Percentiles rank a stretch among this genome's conserved stretches.
These are phyloP conservation scores for Psix sp. DNA, from an alignment of 1,140 invertebrate species.

Conservation along the genomic window DNA sequence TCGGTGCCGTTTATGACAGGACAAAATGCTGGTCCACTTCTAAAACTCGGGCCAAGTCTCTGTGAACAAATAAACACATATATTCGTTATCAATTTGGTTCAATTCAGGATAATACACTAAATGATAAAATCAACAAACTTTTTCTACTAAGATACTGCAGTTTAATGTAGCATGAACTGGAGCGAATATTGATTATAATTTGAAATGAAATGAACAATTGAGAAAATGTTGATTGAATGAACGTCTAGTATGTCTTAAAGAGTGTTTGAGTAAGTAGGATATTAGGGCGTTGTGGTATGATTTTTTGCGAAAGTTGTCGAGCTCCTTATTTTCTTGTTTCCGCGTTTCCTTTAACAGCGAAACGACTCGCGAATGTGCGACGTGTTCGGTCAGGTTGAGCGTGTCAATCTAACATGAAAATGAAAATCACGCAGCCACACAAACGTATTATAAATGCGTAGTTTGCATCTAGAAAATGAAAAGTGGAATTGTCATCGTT, in stretches of 20 bases:
- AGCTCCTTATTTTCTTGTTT: slow-evolving; percentile 18
- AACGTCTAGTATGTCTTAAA: too few species aligned
- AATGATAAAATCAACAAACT: too few species aligned
- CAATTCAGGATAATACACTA: too few species aligned
- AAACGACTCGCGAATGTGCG: slow-evolving; percentile 27
- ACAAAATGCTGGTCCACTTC: slow-evolving; percentile 94
- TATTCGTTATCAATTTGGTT: slow-evolving; percentile 13
- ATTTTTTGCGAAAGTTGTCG: slow-evolving; percentile 37
- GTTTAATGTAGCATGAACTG: too few species aligned
- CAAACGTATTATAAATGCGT: slow-evolving; percentile 14
- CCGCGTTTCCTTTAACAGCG: slow-evolving; percentile 23
- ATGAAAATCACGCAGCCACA: slow-evolving; percentile 6
- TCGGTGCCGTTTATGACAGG: slow-evolving; percentile 95
- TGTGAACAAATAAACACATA: slow-evolving; percentile 71
- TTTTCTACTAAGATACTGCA: too few species aligned
- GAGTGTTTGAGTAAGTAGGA: slow-evolving; percentile 15
- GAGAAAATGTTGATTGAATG: too few species aligned
- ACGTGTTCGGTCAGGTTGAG: not conserved
- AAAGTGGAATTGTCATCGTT: not conserved
- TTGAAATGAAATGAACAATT: too few species aligned
- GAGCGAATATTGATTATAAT: too few species aligned
- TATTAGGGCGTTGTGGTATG: slow-evolving; percentile 18
- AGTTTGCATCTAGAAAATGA: not conserved
- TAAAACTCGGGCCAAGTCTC: slow-evolving; percentile 93
- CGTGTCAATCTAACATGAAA: slow-evolving; percentile 4